Conservation (phyloP, 2,888 invertebrate species). For the Oithona nana region DNA sequence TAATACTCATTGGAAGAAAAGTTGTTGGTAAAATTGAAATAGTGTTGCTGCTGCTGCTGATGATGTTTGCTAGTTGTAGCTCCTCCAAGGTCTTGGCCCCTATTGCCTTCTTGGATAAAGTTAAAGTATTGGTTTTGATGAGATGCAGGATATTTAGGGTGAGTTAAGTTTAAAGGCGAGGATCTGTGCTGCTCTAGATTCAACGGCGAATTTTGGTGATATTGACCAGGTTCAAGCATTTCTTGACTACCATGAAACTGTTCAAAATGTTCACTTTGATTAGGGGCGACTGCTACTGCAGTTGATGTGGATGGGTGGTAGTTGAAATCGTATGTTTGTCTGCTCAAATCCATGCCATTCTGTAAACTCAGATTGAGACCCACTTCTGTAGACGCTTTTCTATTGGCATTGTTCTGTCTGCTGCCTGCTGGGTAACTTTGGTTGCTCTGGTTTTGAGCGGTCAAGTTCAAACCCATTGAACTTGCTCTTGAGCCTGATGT, state of each 20-base stretch:
- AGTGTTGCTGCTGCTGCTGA: too few relatives aligned
- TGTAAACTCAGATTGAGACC: not conserved
- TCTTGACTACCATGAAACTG: not conserved
- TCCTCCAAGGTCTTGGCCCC: not conserved
- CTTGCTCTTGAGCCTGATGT: not conserved
- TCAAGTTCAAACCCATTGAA: not conserved
- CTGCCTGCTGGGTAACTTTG: not conserved
- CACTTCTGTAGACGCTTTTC: not conserved
- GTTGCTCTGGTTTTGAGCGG: not conserved
- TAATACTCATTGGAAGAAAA: not conserved
- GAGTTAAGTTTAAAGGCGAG: conserved; percentile 8
- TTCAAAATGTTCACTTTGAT: not conserved
- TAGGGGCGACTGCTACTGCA: too few relatives aligned
- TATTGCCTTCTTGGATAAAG: not conserved
- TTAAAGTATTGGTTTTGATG: not conserved
- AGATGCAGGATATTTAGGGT: not conserved
- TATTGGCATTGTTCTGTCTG: not conserved
- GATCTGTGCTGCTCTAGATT: conserved; percentile 6
- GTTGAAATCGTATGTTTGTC: not conserved
- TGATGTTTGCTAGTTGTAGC: too few relatives aligned
- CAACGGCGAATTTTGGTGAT: conserved; percentile 1
- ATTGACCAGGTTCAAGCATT: not conserved
- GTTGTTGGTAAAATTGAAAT: not conserved
- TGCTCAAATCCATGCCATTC: not conserved
- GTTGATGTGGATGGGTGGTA: not conserved